Percentiles rank a stretch among this genome's conserved stretches.
phyloP scores from a whole-genome alignment of 1,140 invertebrate species.

The Heliconius melpomene region DNA sequence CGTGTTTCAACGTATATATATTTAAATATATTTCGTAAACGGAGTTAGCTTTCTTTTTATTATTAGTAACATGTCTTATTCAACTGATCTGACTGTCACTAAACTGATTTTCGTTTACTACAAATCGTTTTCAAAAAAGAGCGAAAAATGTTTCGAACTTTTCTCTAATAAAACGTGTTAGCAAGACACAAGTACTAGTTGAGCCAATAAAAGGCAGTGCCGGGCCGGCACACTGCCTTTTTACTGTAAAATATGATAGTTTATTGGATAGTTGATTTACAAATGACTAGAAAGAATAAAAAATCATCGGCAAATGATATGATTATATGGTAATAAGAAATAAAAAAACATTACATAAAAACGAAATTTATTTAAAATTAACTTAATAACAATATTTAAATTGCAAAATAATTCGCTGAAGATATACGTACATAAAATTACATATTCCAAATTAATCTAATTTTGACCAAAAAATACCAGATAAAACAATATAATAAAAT shows the following conservation, averaged over 20 bases:
- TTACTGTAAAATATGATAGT: neutral
- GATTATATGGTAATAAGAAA: slow-evolving; percentile 11
- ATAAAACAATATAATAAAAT: neutral
- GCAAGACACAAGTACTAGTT: no score
- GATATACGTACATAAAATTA: neutral
- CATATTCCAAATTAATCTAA: neutral
- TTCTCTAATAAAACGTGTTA: no score
- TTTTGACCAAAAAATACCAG: neutral
- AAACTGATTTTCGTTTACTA: no score
- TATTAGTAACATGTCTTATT: no score
- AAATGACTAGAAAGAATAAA: no score
- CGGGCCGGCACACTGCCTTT: neutral
- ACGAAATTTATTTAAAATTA: slow-evolving; percentile 28
- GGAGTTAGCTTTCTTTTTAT: neutral
- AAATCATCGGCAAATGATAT: no score
- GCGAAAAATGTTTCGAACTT: no score
- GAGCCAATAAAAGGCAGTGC: no score
- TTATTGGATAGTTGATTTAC: no score
- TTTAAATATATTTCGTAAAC: neutral
- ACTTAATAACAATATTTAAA: slow-evolving; percentile 28
- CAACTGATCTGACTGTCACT: no score
- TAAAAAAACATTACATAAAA: slow-evolving; percentile 30
- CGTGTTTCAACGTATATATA: neutral
- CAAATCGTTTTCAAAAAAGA: no score
- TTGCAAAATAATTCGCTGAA: slow-evolving; percentile 21